Percentiles rank a stretch among this genome's conserved stretches.
Conservation (phyloP, 1,140 invertebrate species). For the Metopolophium dirhodum region DNA sequence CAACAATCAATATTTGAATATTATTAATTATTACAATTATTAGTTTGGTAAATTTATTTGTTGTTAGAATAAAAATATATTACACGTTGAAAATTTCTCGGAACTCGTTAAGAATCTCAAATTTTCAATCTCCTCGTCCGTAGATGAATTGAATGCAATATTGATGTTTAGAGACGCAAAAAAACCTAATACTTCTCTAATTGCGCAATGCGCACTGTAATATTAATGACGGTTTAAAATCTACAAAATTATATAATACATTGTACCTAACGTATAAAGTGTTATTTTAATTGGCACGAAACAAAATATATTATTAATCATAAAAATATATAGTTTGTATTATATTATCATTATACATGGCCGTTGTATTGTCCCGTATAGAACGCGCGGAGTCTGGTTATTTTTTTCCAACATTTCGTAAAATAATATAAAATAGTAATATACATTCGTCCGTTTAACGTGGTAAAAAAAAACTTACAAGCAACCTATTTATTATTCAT, state of each 20-base stretch:
- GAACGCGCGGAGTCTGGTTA: background rate
- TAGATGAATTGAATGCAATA: no score
- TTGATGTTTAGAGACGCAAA: no score
- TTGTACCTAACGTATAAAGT: background rate
- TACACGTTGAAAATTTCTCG: background rate
- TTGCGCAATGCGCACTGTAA: no score
- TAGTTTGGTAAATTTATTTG: background rate
- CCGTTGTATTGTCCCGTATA: background rate
- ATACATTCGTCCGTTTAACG: background rate
- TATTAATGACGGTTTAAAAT: no score
- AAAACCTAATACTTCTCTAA: no score
- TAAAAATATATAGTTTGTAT: background rate
- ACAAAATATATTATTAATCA: background rate
- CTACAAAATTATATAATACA: no score
- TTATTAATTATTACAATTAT: background rate
- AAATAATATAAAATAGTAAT: background rate
- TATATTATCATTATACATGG: background rate
- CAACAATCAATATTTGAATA: background rate
- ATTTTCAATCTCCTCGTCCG: background rate
- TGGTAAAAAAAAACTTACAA: conserved; percentile 7
- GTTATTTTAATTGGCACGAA: background rate
- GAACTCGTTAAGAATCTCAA: background rate
- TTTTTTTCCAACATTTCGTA: background rate
- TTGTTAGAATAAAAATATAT: background rate
- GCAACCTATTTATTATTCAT: background rate